Conservation (phyloP, 2,888 invertebrate genomes). For the Seira sanloemensis region DNA sequence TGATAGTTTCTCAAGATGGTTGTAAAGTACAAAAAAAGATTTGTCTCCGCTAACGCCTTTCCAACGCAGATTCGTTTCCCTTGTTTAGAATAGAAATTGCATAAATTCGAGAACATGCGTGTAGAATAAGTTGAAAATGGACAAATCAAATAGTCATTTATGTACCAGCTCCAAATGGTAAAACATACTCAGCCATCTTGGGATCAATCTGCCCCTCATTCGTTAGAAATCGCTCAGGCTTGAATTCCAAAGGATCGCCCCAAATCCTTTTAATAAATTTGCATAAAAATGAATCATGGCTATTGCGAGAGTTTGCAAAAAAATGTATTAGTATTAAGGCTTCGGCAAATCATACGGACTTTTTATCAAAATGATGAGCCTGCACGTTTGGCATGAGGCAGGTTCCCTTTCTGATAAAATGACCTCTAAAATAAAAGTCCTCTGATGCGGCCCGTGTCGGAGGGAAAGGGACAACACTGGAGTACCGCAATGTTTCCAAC, state of each 20-base stretch:
- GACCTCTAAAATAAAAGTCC: slow-evolving; percentile 37
- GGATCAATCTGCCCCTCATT: slow-evolving; percentile 17
- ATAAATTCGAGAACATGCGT: too few relatives aligned
- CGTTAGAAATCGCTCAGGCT: slow-evolving; percentile 52
- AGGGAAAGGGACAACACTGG: slow-evolving; percentile 36
- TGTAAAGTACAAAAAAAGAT: slow-evolving; percentile 80
- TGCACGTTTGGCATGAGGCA: slow-evolving; percentile 35
- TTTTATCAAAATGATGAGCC: slow-evolving; percentile 9
- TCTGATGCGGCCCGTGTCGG: slow-evolving; percentile 8
- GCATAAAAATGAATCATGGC: slow-evolving; percentile 3
- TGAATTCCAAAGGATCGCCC: slow-evolving; percentile 48
- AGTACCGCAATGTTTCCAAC: slow-evolving; percentile 37
- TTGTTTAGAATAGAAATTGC: too few relatives aligned
- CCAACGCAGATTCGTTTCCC: slow-evolving; percentile 82
- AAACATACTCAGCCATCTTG: not conserved
- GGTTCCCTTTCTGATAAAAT: slow-evolving; percentile 50
- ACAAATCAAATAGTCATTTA: too few relatives aligned
- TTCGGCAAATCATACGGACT: too few relatives aligned
- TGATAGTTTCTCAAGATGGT: slow-evolving; percentile 79
- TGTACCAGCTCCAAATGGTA: slow-evolving; percentile 55
- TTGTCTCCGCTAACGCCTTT: slow-evolving; percentile 80
- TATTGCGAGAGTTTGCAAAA: too few relatives aligned
- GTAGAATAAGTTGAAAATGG: too few relatives aligned
- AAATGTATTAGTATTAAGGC: too few relatives aligned
- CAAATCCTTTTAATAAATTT: too few relatives aligned